phyloP scores from a whole-genome alignment of 2,797 vertebrate genomes.

The Sebastes trivittatus region DNA sequence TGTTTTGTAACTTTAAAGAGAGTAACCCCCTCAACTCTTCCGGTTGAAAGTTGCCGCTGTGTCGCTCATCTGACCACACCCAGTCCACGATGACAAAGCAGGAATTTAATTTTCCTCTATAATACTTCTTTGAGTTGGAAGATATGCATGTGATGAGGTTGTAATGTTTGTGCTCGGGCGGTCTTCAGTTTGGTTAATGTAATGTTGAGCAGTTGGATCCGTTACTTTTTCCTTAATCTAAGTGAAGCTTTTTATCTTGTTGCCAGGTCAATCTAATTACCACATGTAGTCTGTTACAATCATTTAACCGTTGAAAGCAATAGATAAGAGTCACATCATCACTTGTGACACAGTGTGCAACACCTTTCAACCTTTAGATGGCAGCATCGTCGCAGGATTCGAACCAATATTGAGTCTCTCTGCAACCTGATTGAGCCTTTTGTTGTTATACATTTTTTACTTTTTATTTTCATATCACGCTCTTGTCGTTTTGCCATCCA shows the following conservation, averaged over 20 bases:
- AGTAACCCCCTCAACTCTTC: not conserved
- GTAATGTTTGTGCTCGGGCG: slow-evolving; percentile 11
- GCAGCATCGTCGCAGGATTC: slow-evolving; percentile 2
- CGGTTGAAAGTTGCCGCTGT: not conserved
- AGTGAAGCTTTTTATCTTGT: not conserved
- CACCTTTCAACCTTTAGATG: slow-evolving; percentile 31
- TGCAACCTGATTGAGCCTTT: not conserved
- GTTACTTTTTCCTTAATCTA: not conserved
- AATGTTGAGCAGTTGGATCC: slow-evolving; percentile 4
- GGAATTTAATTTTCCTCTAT: not conserved
- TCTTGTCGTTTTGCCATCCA: not conserved
- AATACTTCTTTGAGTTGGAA: not conserved
- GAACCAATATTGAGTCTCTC: not conserved
- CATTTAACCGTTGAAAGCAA: not conserved
- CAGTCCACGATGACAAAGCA: not conserved
- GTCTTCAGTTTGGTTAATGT: not conserved
- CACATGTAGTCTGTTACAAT: slow-evolving; percentile 1
- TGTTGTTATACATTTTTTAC: not conserved
- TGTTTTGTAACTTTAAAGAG: slow-evolving; percentile 11
- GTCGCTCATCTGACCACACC: not conserved
- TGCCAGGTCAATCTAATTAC: not conserved
- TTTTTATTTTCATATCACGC: not conserved
- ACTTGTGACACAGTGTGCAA: not conserved
- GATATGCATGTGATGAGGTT: slow-evolving; percentile 25
- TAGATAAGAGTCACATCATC: not conserved